A percentile compares a stretch with the other conserved stretches of the same genome.
Conservation (phyloP, 2,888 invertebrate genomes). For the Phaedon cochleariae region DNA sequence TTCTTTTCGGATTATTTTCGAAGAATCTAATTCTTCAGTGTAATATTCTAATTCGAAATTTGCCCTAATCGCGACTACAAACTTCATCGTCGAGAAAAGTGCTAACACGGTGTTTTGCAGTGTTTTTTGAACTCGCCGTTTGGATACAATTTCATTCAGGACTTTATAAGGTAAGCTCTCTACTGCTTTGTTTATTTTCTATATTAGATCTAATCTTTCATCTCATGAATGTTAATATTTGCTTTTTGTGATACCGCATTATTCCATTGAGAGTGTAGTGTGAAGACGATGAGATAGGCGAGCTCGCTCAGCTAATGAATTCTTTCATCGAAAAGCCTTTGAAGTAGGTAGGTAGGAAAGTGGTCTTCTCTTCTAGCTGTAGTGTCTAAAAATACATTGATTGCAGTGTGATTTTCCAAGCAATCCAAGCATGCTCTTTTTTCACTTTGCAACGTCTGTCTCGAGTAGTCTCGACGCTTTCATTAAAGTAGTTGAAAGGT, state of each 20-base stretch:
- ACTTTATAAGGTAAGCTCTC: conserved; percentile 26
- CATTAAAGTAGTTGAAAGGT: not conserved
- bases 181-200: conserved; percentile 28
- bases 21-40: conserved; percentile 18
- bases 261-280: not conserved
- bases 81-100: conserved; percentile 4
- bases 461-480: not conserved
- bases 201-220: conserved; percentile 14
- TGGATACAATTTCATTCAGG: conserved; percentile 20
- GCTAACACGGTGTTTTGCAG: conserved; percentile 20
- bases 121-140: conserved; percentile 11
- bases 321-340: not conserved
- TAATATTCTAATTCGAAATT: conserved; percentile 13
- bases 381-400: conserved; percentile 26
- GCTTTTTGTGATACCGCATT: conserved; percentile 15
- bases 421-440: conserved; percentile 27
- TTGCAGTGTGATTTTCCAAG: conserved; percentile 16
- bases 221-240: conserved; percentile 28
- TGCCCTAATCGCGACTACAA: not conserved
- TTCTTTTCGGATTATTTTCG: conserved; percentile 15
- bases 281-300: too few relatives aligned
- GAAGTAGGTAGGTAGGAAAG: not conserved
- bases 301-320: too few relatives aligned
- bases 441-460: conserved; percentile 17
- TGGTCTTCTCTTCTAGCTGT: conserved; percentile 20